Evolutionary conservation across 2,797 vertebrate species (phyloP).

Genomic region (Tauraco hartlaubi): DNA sequence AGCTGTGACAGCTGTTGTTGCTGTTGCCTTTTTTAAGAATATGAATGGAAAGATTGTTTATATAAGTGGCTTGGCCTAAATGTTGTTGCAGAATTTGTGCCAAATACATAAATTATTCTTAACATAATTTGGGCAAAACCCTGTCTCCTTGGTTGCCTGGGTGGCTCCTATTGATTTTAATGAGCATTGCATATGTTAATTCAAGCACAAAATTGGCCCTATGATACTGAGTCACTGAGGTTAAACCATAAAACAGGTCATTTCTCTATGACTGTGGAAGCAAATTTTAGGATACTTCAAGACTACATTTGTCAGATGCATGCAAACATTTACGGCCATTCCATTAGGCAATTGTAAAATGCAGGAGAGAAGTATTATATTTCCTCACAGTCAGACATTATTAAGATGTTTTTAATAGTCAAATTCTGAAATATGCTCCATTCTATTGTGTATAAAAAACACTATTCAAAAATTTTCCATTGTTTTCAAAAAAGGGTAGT

Average conservation of each 20-base stretch:
- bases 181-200: neutral
- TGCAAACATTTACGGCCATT: neutral
- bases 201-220: neutral
- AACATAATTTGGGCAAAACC: neutral
- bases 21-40: conserved; percentile 25
- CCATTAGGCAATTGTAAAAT: neutral
- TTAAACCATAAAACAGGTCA: neutral
- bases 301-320: neutral
- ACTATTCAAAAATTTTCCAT: neutral
- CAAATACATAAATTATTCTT: conserved; percentile 28
- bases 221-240: neutral
- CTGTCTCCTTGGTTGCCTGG: neutral
- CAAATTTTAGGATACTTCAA: neutral
- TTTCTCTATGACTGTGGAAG: neutral
- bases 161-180: conserved; percentile 3
- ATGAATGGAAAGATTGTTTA: neutral
- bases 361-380: neutral
- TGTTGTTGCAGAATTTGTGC: neutral
- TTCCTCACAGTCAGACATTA: neutral
- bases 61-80: conserved; percentile 12
- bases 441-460: neutral
- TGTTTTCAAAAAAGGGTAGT: neutral
- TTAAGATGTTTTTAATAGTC: neutral
- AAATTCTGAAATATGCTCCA: neutral
- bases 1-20: conserved; percentile 2